phyloP scores from a whole-genome alignment of 2,888 invertebrate species.

The Spilarctia lutea region DNA sequence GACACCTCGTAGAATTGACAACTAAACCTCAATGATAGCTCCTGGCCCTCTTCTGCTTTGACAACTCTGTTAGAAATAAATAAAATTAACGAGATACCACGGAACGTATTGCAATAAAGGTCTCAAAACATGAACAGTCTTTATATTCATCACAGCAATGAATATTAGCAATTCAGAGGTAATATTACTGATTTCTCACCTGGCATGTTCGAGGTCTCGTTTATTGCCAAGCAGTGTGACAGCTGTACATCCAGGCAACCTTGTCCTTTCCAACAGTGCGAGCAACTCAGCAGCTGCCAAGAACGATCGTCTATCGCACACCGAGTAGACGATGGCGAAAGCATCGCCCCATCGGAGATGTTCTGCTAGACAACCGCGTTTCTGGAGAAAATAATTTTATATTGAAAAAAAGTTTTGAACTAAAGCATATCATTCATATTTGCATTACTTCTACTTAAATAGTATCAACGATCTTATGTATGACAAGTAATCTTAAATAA shows the following conservation, averaged over 20 bases:
- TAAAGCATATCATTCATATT: background rate
- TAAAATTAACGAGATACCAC: background rate
- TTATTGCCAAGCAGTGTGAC: conserved; percentile 93
- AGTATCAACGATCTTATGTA: background rate
- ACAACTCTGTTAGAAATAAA: conserved; percentile 87
- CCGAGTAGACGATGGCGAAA: conserved; percentile 93
- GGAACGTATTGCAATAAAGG: too few species aligned
- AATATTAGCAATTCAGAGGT: background rate
- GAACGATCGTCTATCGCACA: conserved; percentile 92
- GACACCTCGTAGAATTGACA: conserved; percentile 95
- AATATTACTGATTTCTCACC: conserved; percentile 75
- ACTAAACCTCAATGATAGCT: conserved; percentile 91
- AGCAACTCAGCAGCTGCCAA: conserved; percentile 90
- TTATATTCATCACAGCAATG: background rate
- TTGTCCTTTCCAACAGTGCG: conserved; percentile 90
- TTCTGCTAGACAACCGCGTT: conserved; percentile 91
- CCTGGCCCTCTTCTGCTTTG: conserved; percentile 93
- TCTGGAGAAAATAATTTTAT: conserved; percentile 77
- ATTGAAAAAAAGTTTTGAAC: background rate
- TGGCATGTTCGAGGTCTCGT: conserved; percentile 92
- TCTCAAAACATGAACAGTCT: background rate
- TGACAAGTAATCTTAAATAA: background rate
- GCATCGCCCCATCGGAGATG: conserved; percentile 94
- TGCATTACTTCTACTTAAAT: background rate
- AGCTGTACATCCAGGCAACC: conserved; percentile 92